Conservation (phyloP, 2,113 vertebrate species). For the Sinocyclocheilus anophthalmus region DNA sequence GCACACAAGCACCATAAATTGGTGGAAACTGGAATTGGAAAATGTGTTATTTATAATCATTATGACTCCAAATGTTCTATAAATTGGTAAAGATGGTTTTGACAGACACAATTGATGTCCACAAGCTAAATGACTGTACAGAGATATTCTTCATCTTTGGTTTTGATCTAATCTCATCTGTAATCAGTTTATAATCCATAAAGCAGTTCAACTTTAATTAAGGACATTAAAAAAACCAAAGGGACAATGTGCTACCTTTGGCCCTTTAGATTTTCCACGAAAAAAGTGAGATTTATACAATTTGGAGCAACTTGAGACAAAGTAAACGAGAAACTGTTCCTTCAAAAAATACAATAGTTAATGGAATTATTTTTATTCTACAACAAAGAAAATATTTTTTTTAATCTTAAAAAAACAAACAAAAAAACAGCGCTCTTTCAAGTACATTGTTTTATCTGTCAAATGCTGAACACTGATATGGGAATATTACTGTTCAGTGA, state of each 20-base stretch:
- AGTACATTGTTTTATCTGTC: not conserved
- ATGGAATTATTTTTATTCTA: not conserved
- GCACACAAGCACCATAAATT: not conserved
- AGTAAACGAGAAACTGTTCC: not conserved
- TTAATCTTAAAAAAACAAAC: too few species aligned
- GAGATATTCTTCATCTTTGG: not conserved
- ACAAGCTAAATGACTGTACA: not conserved
- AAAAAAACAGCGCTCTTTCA: not conserved
- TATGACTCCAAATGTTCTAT: not conserved
- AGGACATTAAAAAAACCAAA: not conserved
- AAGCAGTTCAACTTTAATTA: not conserved
- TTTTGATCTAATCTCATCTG: not conserved
- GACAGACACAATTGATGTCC: not conserved
- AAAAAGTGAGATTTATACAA: not conserved
- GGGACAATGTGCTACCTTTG: not conserved
- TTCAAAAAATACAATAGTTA: not conserved
- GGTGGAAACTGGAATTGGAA: not conserved
- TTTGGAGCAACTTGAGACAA: not conserved
- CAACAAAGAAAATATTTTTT: not conserved
- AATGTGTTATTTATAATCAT: not conserved
- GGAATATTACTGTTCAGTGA: not conserved
- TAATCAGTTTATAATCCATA: not conserved
- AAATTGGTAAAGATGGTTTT: not conserved
- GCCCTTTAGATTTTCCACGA: not conserved
- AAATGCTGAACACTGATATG: not conserved